These are phyloP conservation scores for Neogobius melanostomus DNA, from an alignment of 2,113 vertebrate genomes.

Conservation along the genomic window DNA sequence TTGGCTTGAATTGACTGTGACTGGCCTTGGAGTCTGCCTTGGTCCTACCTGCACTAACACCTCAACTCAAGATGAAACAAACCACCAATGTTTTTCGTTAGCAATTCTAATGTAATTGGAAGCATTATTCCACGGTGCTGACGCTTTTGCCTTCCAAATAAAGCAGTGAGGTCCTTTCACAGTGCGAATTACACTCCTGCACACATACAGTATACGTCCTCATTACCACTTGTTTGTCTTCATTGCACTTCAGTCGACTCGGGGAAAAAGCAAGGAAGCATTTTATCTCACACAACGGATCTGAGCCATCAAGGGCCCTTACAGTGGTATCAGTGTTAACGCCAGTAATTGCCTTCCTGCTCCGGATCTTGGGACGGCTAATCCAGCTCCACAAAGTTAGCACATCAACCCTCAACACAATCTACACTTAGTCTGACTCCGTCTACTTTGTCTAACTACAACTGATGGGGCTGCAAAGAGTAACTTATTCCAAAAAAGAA, in stretches of 20 bases:
- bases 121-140: conserved; percentile 19
- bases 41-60: no score
- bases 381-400: conserved; percentile 64
- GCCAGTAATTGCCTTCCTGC: conserved; percentile 68
- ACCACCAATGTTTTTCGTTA: not conserved
- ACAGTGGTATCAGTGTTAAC: conserved; percentile 68
- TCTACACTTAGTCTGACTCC: conserved; percentile 18
- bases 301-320: conserved; percentile 49
- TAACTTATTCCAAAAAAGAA: conserved; percentile 26
- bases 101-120: conserved; percentile 37
- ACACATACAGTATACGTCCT: conserved; percentile 30
- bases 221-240: conserved; percentile 64
- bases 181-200: conserved; percentile 44
- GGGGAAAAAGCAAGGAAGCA: conserved; percentile 24
- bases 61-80: no score
- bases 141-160: conserved; percentile 40
- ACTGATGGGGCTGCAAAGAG: conserved; percentile 18
- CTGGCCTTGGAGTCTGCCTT: not conserved
- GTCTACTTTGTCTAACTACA: conserved; percentile 18
- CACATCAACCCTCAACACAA: conserved; percentile 43
- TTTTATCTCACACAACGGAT: conserved; percentile 46
- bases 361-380: conserved; percentile 53
- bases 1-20: no score
- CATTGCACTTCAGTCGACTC: conserved; percentile 43
- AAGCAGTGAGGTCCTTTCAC: conserved; percentile 34